These are phyloP conservation scores for Phrynocephalus versicolor DNA, from an alignment of 2,113 vertebrate genomes.

Conservation along the genomic window DNA sequence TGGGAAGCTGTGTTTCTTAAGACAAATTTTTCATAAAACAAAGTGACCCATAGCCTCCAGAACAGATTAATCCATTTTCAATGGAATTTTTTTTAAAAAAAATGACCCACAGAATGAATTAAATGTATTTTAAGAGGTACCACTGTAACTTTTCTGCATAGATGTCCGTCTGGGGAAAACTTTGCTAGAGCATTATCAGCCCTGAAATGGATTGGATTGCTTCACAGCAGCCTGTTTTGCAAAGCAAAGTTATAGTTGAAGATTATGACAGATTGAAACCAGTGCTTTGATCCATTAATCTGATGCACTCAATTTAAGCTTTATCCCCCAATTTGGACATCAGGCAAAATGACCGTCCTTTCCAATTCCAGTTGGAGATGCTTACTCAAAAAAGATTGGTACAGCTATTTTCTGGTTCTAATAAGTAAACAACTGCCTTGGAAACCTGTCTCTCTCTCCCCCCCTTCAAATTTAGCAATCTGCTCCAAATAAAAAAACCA, in stretches of 20 bases:
- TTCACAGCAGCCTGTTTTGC: neutral
- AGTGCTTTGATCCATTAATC: constrained; percentile 4
- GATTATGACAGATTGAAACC: neutral
- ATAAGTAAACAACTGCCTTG: neutral
- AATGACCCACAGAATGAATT: too few relatives aligned
- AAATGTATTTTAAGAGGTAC: too few relatives aligned
- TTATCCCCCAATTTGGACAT: neutral
- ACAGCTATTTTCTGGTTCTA: neutral
- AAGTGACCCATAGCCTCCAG: too few relatives aligned
- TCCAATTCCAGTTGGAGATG: too few relatives aligned
- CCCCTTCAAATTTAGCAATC: neutral
- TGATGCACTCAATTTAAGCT: neutral
- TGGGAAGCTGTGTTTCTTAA: too few relatives aligned
- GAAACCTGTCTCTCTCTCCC: neutral
- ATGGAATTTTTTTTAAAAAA: too few relatives aligned
- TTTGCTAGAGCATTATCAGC: neutral
- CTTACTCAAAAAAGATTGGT: neutral
- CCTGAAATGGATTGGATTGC: neutral
- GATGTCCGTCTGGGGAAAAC: neutral
- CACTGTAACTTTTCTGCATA: too few relatives aligned
- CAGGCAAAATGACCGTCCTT: neutral
- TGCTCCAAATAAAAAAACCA: neutral
- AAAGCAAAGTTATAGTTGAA: neutral
- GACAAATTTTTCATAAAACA: too few relatives aligned
- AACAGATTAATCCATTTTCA: too few relatives aligned